Base-by-base conservation (phyloP, 2,888 invertebrate species). In the Minunthozetes semirufus region DNA sequence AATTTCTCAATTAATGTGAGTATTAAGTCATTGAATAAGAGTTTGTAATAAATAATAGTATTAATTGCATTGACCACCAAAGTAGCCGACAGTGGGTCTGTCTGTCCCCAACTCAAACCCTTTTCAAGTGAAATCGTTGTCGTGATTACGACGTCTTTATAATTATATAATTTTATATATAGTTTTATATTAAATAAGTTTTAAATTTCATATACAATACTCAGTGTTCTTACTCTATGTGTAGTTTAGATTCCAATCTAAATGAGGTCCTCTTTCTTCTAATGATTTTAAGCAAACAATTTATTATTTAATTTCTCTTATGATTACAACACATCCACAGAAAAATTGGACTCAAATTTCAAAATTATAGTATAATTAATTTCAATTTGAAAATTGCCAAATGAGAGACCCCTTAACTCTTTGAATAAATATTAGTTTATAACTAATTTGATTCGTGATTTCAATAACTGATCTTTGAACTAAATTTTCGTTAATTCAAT, bases 11-110 rank as follows among this genome's bases (percentile, higher is more conserved):
- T 42, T 42, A 42, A 42, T 42, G 42, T 13, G 42, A 42, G 42
- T 1, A 42, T 42, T 42, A 42, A 42, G 13, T 42, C 42, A 42
- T 9, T 42, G 42, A 42, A 42, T 42, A 42, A 42, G 11, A 42
- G 5, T 42, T 42, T 1, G 42, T 42, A 38, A 66, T 48, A 70
- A 70, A 70, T 70, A 46, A 70, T 70, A 13, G 15, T 1, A 33
- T 66, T 46, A 70, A 70, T 70, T 70, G 48, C 48, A 46, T 46
- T 70, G 70, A 70, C 70, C 70, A 70, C 70, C 70, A 70, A 70
- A 70, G 68, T 38, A n/a, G 70, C 15, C 19, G 70, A 29, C 59
- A 11, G 17, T 66, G 29, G 29, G 29, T 22, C 59, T 15, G 13
- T 56, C 56, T 25, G 1, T 8, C 6, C 19, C 6, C 19, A 22